Percentiles rank a stretch among this genome's conserved stretches.
Evolutionary conservation across 2,888 invertebrate genomes (phyloP).

Genomic region (Petrophora chlorosata): DNA sequence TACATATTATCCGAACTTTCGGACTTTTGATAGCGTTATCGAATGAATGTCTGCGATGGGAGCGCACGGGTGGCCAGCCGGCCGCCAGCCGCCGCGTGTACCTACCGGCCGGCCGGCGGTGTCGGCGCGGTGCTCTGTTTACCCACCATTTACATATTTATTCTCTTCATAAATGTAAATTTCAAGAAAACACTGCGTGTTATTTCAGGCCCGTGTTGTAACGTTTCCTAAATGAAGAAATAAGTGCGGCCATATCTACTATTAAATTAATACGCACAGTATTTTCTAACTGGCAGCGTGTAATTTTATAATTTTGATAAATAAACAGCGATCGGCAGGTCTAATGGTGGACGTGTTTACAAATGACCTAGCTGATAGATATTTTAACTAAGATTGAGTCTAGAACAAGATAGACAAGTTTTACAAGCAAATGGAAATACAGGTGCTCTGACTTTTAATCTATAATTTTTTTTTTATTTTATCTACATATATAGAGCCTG

Average conservation of each 20-base stretch:
- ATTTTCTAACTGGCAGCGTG: conserved; percentile 3
- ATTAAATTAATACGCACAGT: conserved; percentile 10
- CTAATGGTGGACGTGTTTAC: conserved; percentile 13
- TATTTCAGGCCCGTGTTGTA: conserved; percentile 28
- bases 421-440: not conserved
- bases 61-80: conserved; percentile 29
- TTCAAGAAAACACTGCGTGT: conserved; percentile 33
- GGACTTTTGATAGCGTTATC: conserved; percentile 8
- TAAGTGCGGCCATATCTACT: conserved; percentile 11
- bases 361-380: conserved; percentile 7
- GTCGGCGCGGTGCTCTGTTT: too few species aligned
- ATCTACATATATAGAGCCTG: too few species aligned
- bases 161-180: conserved; percentile 40
- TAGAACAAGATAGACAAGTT: not conserved
- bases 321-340: conserved; percentile 9
- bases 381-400: not conserved
- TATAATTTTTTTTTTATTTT: too few species aligned
- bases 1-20: conserved; percentile 32
- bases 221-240: conserved; percentile 28
- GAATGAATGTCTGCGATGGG: not conserved
- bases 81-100: too few species aligned
- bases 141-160: conserved; percentile 41
- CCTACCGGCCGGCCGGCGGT: too few species aligned
- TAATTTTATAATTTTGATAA: conserved; percentile 16
- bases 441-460: too few species aligned